phyloP scores from a whole-genome alignment of 1,140 invertebrate genomes.

The Macrotrachela quadricornifera region DNA sequence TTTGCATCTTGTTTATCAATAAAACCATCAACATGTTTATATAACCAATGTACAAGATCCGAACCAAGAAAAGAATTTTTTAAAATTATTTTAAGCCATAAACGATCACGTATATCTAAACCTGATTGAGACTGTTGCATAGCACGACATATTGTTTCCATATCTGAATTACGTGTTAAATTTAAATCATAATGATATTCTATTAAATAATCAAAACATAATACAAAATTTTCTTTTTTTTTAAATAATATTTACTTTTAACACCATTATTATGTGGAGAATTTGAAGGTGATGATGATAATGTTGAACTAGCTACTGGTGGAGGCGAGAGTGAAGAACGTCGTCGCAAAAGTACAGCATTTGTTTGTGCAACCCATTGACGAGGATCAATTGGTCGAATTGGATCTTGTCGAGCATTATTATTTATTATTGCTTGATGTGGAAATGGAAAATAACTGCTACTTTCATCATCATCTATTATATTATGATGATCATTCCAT shows the following conservation, averaged over 20 bases:
- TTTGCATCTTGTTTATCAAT: slow-evolving; percentile 72
- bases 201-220: too few relatives aligned
- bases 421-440: too few relatives aligned
- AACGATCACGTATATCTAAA: slow-evolving; percentile 79
- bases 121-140: slow-evolving; percentile 88
- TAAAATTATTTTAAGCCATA: slow-evolving; percentile 98
- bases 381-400: slow-evolving; percentile 93
- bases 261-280: not conserved
- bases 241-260: not conserved
- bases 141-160: slow-evolving; percentile 64
- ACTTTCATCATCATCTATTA: too few relatives aligned
- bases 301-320: too few relatives aligned
- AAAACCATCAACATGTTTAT: slow-evolving; percentile 78
- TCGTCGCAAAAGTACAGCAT: slow-evolving; percentile 19
- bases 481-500: too few relatives aligned
- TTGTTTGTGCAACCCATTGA: slow-evolving; percentile 88
- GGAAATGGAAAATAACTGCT: too few relatives aligned
- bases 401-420: slow-evolving; percentile 54
- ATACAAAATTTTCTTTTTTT: too few relatives aligned
- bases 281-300: too few relatives aligned
- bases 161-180: slow-evolving; percentile 52
- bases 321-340: too few relatives aligned
- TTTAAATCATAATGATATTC: slow-evolving; percentile 21
- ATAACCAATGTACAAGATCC: slow-evolving; percentile 89
- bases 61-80: slow-evolving; percentile 94